Conservation (phyloP, 2,797 vertebrate species). For the Pangasius sanitwongsei region DNA sequence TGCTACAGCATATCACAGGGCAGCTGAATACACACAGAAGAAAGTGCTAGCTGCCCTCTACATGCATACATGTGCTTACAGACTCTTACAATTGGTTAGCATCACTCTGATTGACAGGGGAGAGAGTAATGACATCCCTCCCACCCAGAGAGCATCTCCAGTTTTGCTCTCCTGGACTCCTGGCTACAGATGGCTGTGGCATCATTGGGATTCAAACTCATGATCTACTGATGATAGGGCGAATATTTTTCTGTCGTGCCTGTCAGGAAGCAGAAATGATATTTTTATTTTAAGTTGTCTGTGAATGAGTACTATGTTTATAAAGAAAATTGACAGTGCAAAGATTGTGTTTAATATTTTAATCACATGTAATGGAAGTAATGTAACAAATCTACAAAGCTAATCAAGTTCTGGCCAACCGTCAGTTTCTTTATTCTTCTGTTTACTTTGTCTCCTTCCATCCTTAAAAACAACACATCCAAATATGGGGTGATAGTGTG, state of each 20-base stretch:
- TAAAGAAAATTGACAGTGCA: not conserved
- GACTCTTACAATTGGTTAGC: not conserved
- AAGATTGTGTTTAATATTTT: not conserved
- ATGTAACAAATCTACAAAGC: not conserved
- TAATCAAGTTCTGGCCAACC: not conserved
- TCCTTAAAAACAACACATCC: constrained; percentile 42
- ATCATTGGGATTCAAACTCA: not conserved
- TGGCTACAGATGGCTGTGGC: not conserved
- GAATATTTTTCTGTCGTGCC: not conserved
- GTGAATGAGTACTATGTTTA: not conserved
- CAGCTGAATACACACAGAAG: not conserved
- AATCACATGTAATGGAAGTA: not conserved
- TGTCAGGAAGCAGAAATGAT: not conserved
- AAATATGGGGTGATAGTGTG: constrained; percentile 21
- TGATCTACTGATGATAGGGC: not conserved
- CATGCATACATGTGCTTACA: not conserved
- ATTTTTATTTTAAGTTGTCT: not conserved
- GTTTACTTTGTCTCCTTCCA: constrained; percentile 19
- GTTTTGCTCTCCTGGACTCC: not conserved
- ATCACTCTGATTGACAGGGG: not conserved
- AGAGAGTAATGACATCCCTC: not conserved
- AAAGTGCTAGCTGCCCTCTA: not conserved
- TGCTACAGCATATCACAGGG: not conserved
- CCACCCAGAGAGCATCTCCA: not conserved
- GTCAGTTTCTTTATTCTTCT: constrained; percentile 13